Evolutionary conservation across 1,140 invertebrate genomes (phyloP), one percentile per base, ranked within the genome.

Genomic region (Laodelphax striatellus): DNA sequence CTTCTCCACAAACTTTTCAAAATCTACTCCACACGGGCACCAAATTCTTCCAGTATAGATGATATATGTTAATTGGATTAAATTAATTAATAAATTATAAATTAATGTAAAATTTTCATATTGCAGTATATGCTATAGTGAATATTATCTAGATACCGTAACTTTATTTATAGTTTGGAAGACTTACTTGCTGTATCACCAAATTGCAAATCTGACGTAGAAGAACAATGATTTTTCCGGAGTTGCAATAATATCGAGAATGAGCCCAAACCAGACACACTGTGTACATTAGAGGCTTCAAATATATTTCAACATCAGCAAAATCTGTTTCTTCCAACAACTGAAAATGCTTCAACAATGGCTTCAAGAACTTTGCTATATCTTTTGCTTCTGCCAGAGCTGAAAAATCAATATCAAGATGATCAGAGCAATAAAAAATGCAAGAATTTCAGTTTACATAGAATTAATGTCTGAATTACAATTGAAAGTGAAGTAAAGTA

Each of bases 161-260:
- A n/a, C n/a, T n/a, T n/a, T 28, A 28, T 4, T 28, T 28, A 28
- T 28, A 13, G 10, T 38, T 9, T 31, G 28, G 28, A 31, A 4
- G 21, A 28, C 58, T 68, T 70, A 84, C 84, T 77, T 89, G 84
- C 64, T 88, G 80, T 65, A 97, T 94, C 50, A 96, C 78, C 62
- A 96, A 75, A 79, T 97, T 97, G 70, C 86, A 88, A 61, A 96
- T 88, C 74, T 95, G 88, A 67, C 87, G 86, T 38, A 97, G 76
- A 46, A 97, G 75, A 31, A 93, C 87, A 67, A 95, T 93, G 55
- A 97, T 82, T 71, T 93, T 89, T 0, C 87, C 83, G 0, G 90
- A 90, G 64, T 84, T 88, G 68, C 92, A 90, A 72, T 95, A 97
- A 71, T 92, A 91, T 44, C 86, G 84, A 2, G 88, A 94, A 69